Conservation (phyloP, 1,140 invertebrate genomes). For the Polypedilum vanderplanki region DNA sequence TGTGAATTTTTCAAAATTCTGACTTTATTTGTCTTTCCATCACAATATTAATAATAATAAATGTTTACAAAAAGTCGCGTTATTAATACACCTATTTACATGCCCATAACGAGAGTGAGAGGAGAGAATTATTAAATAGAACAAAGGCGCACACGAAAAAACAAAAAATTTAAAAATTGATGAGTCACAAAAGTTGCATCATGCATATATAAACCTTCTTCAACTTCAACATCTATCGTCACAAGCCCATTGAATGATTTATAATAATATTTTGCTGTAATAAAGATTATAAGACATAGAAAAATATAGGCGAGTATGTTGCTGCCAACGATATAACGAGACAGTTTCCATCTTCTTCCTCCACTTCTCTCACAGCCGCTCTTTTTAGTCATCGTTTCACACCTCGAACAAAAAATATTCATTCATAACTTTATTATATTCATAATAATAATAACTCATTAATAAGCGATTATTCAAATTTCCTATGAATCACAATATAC, state of each 20-base stretch:
- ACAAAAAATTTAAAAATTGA: neutral
- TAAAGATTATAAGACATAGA: neutral
- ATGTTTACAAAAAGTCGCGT: too few relatives aligned
- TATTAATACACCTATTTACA: too few relatives aligned
- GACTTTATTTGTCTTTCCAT: too few relatives aligned
- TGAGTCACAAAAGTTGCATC: neutral
- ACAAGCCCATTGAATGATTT: neutral
- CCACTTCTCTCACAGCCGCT: neutral
- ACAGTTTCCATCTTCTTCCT: slow-evolving; percentile 16
- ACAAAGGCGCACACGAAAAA: too few relatives aligned
- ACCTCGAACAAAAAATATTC: slow-evolving; percentile 25
- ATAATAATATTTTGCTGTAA: neutral
- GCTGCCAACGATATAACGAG: neutral
- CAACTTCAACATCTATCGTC: neutral
- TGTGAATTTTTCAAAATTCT: too few relatives aligned
- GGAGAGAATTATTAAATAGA: too few relatives aligned
- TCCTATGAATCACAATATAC: slow-evolving; percentile 27
- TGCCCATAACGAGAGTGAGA: too few relatives aligned
- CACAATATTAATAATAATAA: too few relatives aligned
- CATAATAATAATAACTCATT: slow-evolving; percentile 27
- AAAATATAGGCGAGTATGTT: slow-evolving; percentile 1
- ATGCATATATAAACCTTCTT: slow-evolving; percentile 1
- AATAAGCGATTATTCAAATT: slow-evolving; percentile 28
- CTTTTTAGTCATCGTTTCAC: neutral
- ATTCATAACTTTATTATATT: slow-evolving; percentile 28